phyloP scores from a whole-genome alignment of 2,888 invertebrate species.

The Selenia dentaria region DNA sequence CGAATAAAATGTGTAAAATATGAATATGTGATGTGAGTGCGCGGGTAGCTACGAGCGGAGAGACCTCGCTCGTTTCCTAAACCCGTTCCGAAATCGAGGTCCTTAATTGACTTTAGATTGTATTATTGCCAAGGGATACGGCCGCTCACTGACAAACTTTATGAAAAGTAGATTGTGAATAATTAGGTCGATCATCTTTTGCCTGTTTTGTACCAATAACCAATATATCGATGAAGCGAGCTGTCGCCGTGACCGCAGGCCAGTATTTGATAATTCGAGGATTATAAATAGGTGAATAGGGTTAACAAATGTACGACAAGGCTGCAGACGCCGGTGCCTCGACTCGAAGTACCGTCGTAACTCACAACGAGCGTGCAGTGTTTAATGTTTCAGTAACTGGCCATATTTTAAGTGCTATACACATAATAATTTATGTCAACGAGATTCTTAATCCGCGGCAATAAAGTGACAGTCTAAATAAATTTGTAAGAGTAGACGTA shows the following conservation, averaged over 20 bases:
- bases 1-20: constrained; percentile 54
- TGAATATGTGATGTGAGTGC: constrained; percentile 46
- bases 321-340: constrained; percentile 4
- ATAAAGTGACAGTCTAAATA: constrained; percentile 69
- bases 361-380: constrained; percentile 28
- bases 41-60: constrained; percentile 35
- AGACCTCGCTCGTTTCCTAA: constrained; percentile 18
- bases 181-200: not conserved
- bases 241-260: not conserved
- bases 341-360: constrained; percentile 6
- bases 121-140: constrained; percentile 26
- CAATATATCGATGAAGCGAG: not conserved
- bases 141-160: constrained; percentile 40
- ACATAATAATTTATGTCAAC: constrained; percentile 72
- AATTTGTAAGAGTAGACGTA: constrained; percentile 45
- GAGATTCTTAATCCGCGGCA: constrained; percentile 72
- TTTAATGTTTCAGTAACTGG: constrained; percentile 48
- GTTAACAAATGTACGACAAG: constrained; percentile 19
- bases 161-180: constrained; percentile 12
- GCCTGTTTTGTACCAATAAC: not conserved
- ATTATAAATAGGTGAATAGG: constrained; percentile 18
- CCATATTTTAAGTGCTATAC: constrained; percentile 54
- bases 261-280: constrained; percentile 5
- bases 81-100: constrained; percentile 42
- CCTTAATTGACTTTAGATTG: constrained; percentile 57